phyloP scores from a whole-genome alignment of 2,113 vertebrate species.

The Ctenodactylus gundi region DNA sequence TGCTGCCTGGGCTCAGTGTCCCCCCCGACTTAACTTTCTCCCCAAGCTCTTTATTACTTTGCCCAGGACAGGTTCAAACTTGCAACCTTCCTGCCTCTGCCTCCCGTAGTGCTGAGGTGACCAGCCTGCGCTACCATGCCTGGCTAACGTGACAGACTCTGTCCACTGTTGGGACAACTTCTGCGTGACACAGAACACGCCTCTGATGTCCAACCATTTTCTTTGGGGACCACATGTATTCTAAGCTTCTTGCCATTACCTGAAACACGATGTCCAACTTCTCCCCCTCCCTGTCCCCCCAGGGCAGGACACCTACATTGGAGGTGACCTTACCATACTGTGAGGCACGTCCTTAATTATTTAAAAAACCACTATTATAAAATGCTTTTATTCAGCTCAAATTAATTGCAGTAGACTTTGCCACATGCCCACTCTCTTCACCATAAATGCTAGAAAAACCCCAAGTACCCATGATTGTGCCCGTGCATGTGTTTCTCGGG shows the following conservation, averaged over 20 bases:
- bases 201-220: neutral
- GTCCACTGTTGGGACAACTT: fast-evolving
- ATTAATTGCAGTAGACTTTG: neutral
- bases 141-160: fast-evolving
- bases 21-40: too few relatives aligned
- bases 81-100: too few relatives aligned
- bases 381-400: neutral
- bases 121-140: too few relatives aligned
- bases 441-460: neutral
- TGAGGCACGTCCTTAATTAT: neutral
- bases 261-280: neutral
- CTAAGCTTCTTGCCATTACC: neutral
- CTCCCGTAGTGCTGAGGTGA: too few relatives aligned
- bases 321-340: neutral
- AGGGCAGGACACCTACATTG: fast-evolving
- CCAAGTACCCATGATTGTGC: neutral
- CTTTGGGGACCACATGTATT: neutral
- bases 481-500: neutral
- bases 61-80: too few relatives aligned
- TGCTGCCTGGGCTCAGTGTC: fast-evolving
- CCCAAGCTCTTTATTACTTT: too few relatives aligned
- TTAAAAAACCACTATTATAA: neutral
- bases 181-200: fast-evolving
- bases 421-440: neutral
- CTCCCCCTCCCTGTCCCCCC: fast-evolving